These are phyloP conservation scores for Actenoides hombroni DNA, from an alignment of 2,113 vertebrate species.

Conservation along the genomic window DNA sequence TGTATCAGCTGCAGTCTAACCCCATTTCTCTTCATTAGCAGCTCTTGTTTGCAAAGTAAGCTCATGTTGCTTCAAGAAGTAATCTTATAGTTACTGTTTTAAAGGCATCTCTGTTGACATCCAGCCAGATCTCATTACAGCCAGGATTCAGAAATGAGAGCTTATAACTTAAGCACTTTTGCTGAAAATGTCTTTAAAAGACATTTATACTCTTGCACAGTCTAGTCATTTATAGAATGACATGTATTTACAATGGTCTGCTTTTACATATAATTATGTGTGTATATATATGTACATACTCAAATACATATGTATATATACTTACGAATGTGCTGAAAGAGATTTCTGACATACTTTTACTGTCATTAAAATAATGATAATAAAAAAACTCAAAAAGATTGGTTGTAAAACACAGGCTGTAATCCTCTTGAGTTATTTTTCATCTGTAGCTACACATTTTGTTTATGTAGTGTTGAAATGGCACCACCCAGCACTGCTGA, in stretches of 20 bases:
- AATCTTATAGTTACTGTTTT: neutral
- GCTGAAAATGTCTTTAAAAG: slow-evolving; percentile 40
- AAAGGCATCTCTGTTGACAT: neutral
- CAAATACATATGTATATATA: neutral
- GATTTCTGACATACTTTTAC: neutral
- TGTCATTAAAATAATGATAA: neutral
- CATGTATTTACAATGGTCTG: neutral
- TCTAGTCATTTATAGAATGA: slow-evolving; percentile 17
- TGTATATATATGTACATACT: neutral
- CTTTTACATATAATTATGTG: neutral
- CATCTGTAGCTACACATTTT: neutral
- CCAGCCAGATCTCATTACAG: neutral
- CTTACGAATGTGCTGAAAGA: neutral
- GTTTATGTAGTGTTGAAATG: neutral
- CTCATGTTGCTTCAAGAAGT: neutral
- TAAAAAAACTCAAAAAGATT: neutral
- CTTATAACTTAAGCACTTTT: neutral
- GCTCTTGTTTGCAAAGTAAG: neutral
- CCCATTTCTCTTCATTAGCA: neutral
- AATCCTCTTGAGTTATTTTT: neutral
- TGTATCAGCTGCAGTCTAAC: neutral
- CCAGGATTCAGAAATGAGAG: neutral
- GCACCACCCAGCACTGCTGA: neutral
- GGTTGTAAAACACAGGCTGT: neutral
- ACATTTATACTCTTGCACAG: neutral